Percentiles rank a stretch among this genome's conserved stretches.
These are phyloP conservation scores for Morone chrysops DNA, from an alignment of 2,113 vertebrate genomes.

Conservation along the genomic window DNA sequence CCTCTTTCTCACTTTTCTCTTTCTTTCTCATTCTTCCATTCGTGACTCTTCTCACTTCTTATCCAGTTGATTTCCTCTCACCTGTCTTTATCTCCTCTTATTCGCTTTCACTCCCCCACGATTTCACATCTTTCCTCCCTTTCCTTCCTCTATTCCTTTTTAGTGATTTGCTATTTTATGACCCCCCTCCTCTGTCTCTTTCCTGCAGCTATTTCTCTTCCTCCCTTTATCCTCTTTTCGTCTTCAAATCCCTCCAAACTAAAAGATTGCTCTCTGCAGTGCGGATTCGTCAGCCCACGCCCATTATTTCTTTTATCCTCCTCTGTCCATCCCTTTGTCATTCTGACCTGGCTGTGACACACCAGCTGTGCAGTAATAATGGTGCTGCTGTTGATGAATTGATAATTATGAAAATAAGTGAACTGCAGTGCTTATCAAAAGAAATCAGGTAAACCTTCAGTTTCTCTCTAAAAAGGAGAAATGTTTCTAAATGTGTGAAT, in stretches of 20 bases:
- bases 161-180: background rate
- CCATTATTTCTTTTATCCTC: background rate
- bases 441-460: background rate
- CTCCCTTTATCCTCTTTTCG: background rate
- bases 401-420: background rate
- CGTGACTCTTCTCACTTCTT: background rate
- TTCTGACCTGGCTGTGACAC: background rate
- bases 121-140: background rate
- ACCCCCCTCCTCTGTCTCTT: background rate
- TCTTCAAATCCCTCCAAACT: background rate
- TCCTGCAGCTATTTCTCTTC: constrained; percentile 2
- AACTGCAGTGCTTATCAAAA: background rate
- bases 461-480: no score
- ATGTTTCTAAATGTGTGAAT: no score
- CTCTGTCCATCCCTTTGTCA: background rate
- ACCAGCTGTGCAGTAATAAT: no score
- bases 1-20: background rate
- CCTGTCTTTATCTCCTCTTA: background rate
- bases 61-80: background rate
- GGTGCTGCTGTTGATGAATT: background rate
- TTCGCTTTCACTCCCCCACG: background rate
- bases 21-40: background rate
- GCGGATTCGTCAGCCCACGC: constrained; percentile 28
- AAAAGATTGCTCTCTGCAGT: constrained; percentile 40
- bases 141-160: background rate